Conservation (phyloP, 2,113 vertebrate species). For the Nanorana parkeri region DNA sequence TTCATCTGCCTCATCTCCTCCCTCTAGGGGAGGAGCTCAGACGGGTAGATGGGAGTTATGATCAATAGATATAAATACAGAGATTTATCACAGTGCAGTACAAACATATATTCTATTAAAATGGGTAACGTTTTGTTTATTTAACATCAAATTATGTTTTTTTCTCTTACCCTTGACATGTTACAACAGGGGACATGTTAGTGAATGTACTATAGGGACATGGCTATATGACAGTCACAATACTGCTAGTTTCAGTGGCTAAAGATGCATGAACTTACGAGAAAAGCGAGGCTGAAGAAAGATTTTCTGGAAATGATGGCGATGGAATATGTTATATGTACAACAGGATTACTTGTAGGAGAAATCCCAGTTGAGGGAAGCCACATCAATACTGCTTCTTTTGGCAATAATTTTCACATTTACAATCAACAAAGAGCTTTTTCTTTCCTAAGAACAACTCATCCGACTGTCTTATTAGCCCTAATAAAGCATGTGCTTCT, state of each 20-base stretch:
- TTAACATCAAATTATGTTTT: too few relatives aligned
- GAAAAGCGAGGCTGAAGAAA: constrained; percentile 25
- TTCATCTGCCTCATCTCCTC: too few relatives aligned
- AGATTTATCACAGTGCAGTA: too few relatives aligned
- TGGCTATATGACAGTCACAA: not conserved
- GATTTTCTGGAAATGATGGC: constrained; percentile 50
- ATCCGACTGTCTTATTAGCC: constrained; percentile 11
- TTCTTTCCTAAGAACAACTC: constrained; percentile 34
- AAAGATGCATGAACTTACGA: constrained; percentile 22
- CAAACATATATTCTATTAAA: too few relatives aligned
- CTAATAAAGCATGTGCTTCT: constrained; percentile 10
- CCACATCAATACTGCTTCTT: constrained; percentile 45
- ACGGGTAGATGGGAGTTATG: too few relatives aligned
- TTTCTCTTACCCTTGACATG: too few relatives aligned
- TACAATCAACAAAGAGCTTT: constrained; percentile 40
- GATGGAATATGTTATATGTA: constrained; percentile 44
- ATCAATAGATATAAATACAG: too few relatives aligned
- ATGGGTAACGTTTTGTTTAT: too few relatives aligned
- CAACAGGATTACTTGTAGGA: constrained; percentile 45
- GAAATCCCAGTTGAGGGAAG: constrained; percentile 43
- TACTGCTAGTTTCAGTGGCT: constrained; percentile 12
- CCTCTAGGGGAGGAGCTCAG: too few relatives aligned
- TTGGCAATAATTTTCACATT: constrained; percentile 38
- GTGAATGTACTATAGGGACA: too few relatives aligned
- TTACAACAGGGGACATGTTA: too few relatives aligned